These are phyloP conservation scores for Mesitornis unicolor DNA, from an alignment of 2,113 vertebrate species.

Conservation along the genomic window DNA sequence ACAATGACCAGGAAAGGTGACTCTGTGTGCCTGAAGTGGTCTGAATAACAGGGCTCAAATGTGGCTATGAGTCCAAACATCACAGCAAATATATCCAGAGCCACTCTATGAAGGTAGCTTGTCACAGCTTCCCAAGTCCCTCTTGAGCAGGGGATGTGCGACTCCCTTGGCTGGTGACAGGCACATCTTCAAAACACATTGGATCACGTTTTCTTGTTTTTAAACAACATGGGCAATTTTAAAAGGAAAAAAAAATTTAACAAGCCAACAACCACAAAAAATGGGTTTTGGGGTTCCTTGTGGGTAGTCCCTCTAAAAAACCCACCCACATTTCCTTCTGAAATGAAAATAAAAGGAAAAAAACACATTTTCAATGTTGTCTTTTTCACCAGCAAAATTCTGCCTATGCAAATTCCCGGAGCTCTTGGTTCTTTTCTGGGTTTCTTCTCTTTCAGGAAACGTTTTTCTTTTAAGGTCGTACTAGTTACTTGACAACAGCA, in stretches of 20 bases:
- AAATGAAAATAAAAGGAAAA: background rate
- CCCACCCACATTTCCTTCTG: background rate
- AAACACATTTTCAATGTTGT: background rate
- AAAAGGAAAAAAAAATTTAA: background rate
- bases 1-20: background rate
- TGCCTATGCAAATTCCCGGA: background rate
- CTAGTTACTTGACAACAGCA: background rate
- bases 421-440: background rate
- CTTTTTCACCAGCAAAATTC: background rate
- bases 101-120: background rate
- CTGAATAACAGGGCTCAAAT: background rate
- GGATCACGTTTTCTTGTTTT: background rate
- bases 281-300: background rate
- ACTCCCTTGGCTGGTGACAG: background rate
- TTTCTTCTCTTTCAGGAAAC: background rate
- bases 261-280: background rate
- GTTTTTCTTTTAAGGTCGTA: background rate
- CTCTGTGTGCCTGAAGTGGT: background rate
- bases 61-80: background rate
- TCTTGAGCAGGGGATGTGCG: rapidly evolving
- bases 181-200: background rate
- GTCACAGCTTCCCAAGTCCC: background rate
- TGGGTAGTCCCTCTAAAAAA: too few relatives aligned
- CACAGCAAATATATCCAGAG: background rate
- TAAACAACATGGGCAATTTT: background rate